Conservation (phyloP, 2,797 vertebrate species). For the Manis crassicaudata region DNA sequence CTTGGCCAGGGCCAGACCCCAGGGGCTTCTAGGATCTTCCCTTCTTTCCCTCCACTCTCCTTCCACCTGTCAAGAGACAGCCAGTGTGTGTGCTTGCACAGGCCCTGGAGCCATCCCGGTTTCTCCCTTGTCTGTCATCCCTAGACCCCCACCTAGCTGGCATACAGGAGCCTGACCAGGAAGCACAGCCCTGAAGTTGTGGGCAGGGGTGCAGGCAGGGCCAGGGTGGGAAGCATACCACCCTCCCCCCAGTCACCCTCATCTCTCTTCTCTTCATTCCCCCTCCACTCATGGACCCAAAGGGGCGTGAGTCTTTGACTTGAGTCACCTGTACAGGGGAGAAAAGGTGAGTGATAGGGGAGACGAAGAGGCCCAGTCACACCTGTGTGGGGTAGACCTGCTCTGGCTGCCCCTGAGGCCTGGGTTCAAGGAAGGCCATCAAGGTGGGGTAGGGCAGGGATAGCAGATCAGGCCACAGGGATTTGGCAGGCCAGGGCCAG, state of each 20-base stretch:
- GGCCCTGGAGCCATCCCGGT: background rate
- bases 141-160: background rate
- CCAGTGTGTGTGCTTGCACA: fast-evolving
- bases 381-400: background rate
- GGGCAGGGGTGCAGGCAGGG: background rate
- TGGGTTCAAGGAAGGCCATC: background rate
- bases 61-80: background rate
- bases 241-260: background rate
- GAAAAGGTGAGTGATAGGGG: background rate
- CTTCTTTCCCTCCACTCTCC: background rate
- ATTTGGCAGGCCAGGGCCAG: background rate
- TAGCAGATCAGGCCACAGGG: background rate
- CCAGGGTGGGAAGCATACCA: background rate
- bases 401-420: background rate
- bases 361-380: background rate
- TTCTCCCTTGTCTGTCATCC: background rate
- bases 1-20: background rate
- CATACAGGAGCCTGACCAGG: background rate
- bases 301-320: background rate
- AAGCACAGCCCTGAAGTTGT: background rate
- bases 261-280: background rate
- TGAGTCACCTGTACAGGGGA: background rate
- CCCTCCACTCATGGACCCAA: background rate
- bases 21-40: background rate
- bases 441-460: background rate